Evolutionary conservation across 2,888 invertebrate genomes (phyloP), one percentile per base, ranked within the genome.

Genomic region (Allacma fusca): DNA sequence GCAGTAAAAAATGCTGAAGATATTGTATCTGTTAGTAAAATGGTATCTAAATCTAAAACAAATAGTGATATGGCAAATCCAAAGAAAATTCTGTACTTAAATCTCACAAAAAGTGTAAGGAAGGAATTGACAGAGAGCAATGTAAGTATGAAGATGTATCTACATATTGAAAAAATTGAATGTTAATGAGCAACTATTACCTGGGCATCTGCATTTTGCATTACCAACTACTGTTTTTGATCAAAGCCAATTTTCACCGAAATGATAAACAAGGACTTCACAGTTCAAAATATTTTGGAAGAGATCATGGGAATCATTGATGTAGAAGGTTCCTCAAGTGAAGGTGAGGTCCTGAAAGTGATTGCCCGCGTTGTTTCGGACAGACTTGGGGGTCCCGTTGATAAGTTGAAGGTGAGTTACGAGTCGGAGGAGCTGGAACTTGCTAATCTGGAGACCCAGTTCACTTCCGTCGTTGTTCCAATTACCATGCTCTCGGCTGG

Each of bases 381-480:
- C 13, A 71, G 78, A 65, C 75, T 81, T 62, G 83, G 83, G 12
- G 83, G 83, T 16, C 71, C 72, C 0, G 34, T 82, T 24, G 80
- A 81, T 50, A 81, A 82, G 57, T 50, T n/a, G 16, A 23, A 28
- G 4, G 76, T 69, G 24, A 77, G 79, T 26, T 78, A 79, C 12
- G 78, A 81, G 28, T 34, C 76, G 24, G 82, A 82, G 74, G 83
- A 82, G n/a, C 40, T 82, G 21, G 81, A 81, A 78, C 68, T 83
- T 16, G 80, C 81, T 4, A 77, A 79, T 50, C 43, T 83, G 19
- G 81, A 83, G 69, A 79, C 77, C n/a, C 75, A 80, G 19, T 74
- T 80, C 59, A 73, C 81, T 65, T 80, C 80, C 13, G 59, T 71
- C 13, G 77, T 81, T 1, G 77, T 83, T 44, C 83, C 83, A 1